Evolutionary conservation across 2,888 invertebrate genomes (phyloP).

Genomic region (Ectemnius cavifrons): DNA sequence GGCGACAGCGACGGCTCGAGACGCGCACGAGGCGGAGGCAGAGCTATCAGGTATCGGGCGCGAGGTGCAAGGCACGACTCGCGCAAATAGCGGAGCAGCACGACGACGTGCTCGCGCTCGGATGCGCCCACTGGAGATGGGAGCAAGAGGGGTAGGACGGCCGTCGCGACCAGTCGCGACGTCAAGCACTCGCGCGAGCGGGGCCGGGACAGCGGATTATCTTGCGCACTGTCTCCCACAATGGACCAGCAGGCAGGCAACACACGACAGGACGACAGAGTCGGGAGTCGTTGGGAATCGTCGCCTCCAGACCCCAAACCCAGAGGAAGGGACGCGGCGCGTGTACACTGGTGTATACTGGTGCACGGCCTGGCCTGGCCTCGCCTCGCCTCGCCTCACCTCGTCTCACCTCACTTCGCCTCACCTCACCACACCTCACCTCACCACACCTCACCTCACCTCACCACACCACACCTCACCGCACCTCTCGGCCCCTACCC

Average conservation of each 20-base stretch:
- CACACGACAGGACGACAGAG: conserved; percentile 18
- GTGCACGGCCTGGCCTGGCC: conserved; percentile 45
- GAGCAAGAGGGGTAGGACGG: too few relatives aligned
- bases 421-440: conserved; percentile 45
- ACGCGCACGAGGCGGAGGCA: conserved; percentile 31
- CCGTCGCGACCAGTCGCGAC: conserved; percentile 21
- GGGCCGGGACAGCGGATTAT: conserved; percentile 49
- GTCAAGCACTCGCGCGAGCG: conserved; percentile 37
- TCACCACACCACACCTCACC: conserved; percentile 43
- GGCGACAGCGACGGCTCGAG: conserved; percentile 40
- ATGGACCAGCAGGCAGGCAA: conserved; percentile 46
- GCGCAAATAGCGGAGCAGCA: conserved; percentile 14
- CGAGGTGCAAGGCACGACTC: conserved; percentile 24
- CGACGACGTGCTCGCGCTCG: conserved; percentile 27
- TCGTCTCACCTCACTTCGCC: conserved; percentile 46
- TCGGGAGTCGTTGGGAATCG: conserved; percentile 51
- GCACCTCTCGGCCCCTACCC: conserved; percentile 44
- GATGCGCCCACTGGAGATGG: neutral
- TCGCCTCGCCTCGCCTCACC: conserved; percentile 45
- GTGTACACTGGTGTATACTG: conserved; percentile 51
- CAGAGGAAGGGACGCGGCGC: conserved; percentile 47
- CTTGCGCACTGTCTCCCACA: conserved; percentile 43
- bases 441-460: conserved; percentile 46
- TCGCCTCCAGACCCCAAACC: conserved; percentile 18
- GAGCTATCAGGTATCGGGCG: neutral